phyloP scores from a whole-genome alignment of 2,113 vertebrate genomes.

The Trachemys scripta region DNA sequence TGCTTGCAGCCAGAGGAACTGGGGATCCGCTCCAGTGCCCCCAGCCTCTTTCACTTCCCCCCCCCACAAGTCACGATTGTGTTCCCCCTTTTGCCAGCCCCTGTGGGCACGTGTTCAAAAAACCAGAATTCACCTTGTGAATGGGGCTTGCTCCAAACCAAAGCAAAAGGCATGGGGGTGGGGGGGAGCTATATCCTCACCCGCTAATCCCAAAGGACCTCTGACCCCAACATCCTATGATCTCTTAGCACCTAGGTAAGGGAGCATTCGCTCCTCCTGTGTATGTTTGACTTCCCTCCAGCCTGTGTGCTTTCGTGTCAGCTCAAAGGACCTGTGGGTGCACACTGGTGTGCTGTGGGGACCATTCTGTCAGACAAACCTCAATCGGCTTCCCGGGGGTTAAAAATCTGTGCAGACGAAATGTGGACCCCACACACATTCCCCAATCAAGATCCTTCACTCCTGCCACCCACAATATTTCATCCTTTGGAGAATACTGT shows the following conservation, averaged over 20 bases:
- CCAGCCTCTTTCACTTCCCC: not conserved
- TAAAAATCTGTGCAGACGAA: not conserved
- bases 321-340: not conserved
- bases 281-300: not conserved
- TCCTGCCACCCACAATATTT: not conserved
- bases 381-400: not conserved
- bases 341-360: not conserved
- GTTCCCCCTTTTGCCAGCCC: not conserved
- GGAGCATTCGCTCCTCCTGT: not conserved
- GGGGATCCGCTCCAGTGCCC: not conserved
- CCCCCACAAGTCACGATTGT: not conserved
- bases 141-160: slow-evolving; percentile 61
- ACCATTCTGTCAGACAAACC: not conserved
- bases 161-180: not conserved
- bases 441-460: not conserved
- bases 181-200: not conserved
- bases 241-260: not conserved
- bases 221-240: not conserved
- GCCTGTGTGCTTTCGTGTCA: not conserved
- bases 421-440: not conserved
- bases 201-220: not conserved
- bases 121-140: slow-evolving; percentile 57
- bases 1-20: not conserved
- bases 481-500: not conserved
- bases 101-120: not conserved